Evolutionary conservation across 1,140 invertebrate genomes (phyloP).

Genomic region (Leucophenga varia): DNA sequence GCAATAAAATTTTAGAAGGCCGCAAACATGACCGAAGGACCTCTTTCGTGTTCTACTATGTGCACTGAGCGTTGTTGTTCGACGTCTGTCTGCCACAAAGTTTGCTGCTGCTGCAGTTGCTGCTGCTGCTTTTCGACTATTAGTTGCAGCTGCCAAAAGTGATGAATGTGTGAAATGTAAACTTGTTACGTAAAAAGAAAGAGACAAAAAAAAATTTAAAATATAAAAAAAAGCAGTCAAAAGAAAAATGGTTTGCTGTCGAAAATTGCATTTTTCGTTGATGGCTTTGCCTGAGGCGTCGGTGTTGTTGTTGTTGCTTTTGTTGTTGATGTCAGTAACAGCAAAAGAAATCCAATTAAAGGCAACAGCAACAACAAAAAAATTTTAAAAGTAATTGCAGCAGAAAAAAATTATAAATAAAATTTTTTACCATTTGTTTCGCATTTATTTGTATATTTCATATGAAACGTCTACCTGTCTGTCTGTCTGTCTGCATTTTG

Average conservation of each 20-base stretch:
- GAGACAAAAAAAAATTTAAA: not conserved
- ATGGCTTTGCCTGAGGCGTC: conserved; percentile 3
- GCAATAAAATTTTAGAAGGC: conserved; percentile 38
- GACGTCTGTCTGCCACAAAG: too few species aligned
- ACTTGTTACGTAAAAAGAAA: conserved; percentile 32
- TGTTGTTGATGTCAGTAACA: conserved; percentile 26
- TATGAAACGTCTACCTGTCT: too few species aligned
- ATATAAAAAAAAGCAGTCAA: conserved; percentile 6
- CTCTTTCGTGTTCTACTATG: not conserved
- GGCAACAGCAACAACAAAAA: too few species aligned
- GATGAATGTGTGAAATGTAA: conserved; percentile 54
- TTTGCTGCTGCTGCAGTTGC: too few species aligned
- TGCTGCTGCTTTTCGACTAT: conserved; percentile 40
- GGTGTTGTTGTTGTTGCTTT: conserved; percentile 10
- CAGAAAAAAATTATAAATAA: too few species aligned
- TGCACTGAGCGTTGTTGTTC: too few species aligned
- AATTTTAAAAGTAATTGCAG: too few species aligned
- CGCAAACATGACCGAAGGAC: conserved; percentile 10
- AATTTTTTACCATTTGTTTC: too few species aligned
- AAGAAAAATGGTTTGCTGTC: conserved; percentile 45
- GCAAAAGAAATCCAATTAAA: conserved; percentile 51
- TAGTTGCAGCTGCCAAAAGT: conserved; percentile 53
- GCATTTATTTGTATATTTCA: too few species aligned
- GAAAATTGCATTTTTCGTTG: conserved; percentile 50
- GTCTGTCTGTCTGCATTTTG: too few species aligned